These are phyloP conservation scores for Sweltsa coloradensis DNA, from an alignment of 1,140 invertebrate species.

Conservation along the genomic window DNA sequence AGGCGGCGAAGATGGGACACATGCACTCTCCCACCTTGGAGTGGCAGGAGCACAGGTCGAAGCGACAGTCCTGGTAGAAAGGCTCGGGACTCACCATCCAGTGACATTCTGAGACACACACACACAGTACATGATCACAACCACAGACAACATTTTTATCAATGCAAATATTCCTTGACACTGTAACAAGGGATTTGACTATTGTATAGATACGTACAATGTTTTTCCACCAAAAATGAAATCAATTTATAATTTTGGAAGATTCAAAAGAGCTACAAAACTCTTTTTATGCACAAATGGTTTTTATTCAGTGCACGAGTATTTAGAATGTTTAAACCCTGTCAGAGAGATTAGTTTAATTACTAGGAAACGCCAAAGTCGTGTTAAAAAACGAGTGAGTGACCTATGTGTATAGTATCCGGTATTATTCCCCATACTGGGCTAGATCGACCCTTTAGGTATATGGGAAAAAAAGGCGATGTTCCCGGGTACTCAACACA, in stretches of 20 bases:
- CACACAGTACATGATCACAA: not conserved
- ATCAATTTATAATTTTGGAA: not conserved
- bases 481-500: no score
- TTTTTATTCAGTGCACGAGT: no score
- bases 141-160: not conserved
- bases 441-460: no score
- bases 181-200: not conserved
- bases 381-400: no score
- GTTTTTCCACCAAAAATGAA: not conserved
- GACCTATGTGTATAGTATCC: no score
- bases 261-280: no score
- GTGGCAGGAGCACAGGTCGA: constrained; percentile 76
- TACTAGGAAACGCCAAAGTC: no score
- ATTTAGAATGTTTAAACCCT: no score
- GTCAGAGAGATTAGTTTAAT: no score
- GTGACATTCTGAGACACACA: constrained; percentile 58
- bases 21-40: constrained; percentile 46
- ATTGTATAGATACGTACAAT: not conserved
- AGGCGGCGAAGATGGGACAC: constrained; percentile 67
- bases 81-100: constrained; percentile 61
- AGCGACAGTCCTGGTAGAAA: constrained; percentile 70
- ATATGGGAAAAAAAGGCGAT: no score
- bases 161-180: not conserved
- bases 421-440: no score
- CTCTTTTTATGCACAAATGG: no score